phyloP scores from a whole-genome alignment of 2,888 invertebrate genomes.

The Microplitis manilae region DNA sequence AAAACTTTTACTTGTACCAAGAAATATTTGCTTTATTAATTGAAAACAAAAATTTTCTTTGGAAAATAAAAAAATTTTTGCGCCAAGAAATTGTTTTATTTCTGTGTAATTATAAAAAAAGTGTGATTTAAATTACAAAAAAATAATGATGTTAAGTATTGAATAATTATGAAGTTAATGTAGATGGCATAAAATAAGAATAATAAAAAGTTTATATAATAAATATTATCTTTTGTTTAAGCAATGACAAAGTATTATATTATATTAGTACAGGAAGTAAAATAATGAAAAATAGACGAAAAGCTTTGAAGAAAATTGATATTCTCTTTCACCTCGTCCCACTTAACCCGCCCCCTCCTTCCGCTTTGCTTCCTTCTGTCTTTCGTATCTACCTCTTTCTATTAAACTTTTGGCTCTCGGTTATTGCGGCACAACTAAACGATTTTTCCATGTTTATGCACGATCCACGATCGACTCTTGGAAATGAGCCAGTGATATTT shows the following conservation, averaged over 20 bases:
- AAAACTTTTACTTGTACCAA: too few species aligned
- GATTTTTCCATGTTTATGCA: conserved; percentile 23
- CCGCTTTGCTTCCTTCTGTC: conserved; percentile 43
- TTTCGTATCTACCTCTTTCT: conserved; percentile 18
- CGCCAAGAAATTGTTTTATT: too few species aligned
- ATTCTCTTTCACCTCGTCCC: conserved; percentile 42
- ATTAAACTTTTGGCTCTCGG: conserved; percentile 23
- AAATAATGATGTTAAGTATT: background rate
- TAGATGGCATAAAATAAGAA: background rate
- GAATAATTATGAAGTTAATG: background rate
- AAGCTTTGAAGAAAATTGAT: conserved; percentile 32
- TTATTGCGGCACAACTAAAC: conserved; percentile 20
- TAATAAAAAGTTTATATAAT: background rate
- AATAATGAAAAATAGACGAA: conserved; percentile 16
- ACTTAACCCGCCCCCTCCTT: conserved; percentile 38
- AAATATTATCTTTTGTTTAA: background rate
- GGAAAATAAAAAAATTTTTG: too few species aligned
- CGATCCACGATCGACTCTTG: conserved; percentile 25
- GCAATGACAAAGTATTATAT: background rate
- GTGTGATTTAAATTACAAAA: background rate
- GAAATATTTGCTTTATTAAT: too few species aligned
- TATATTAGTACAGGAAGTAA: conserved; percentile 9
- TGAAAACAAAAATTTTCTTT: too few species aligned
- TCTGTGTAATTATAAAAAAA: background rate
- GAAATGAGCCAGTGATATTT: conserved; percentile 34